These are phyloP conservation scores for Emmelina monodactyla DNA, from an alignment of 2,888 invertebrate genomes.

Conservation along the genomic window DNA sequence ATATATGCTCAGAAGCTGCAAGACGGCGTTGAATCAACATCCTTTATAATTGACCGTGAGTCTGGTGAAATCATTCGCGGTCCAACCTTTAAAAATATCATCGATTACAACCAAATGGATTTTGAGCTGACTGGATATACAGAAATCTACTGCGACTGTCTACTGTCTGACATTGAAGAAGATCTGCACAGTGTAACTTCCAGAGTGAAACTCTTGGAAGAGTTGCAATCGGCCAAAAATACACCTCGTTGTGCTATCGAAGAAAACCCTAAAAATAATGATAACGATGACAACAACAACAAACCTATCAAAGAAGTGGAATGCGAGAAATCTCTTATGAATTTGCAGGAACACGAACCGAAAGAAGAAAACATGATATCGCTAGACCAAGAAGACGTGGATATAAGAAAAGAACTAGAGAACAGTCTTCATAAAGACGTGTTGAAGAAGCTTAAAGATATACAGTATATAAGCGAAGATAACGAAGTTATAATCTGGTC, in stretches of 20 bases:
- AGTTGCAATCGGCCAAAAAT: conserved; percentile 29
- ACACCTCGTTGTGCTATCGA: conserved; percentile 28
- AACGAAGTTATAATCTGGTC: conserved; percentile 38
- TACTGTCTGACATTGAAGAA: conserved; percentile 35
- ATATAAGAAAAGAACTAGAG: conserved; percentile 23
- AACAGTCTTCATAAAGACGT: conserved; percentile 24
- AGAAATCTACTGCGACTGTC: conserved; percentile 46
- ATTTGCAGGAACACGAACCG: conserved; percentile 4
- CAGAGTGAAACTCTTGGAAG: conserved; percentile 39
- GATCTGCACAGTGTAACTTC: conserved; percentile 43
- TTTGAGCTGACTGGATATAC: conserved; percentile 47
- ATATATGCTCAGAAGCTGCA: conserved; percentile 38
- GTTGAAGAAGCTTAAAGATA: conserved; percentile 34
- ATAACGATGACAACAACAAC: conserved; percentile 10
- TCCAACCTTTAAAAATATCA: conserved; percentile 42
- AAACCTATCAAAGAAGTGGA: conserved; percentile 5
- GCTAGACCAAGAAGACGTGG: not conserved
- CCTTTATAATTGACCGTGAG: conserved; percentile 41
- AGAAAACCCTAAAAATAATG: conserved; percentile 11
- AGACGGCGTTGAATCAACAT: conserved; percentile 33
- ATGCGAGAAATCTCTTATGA: conserved; percentile 7
- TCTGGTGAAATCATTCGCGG: conserved; percentile 51
- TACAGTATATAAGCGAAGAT: conserved; percentile 30
- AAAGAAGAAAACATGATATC: conserved; percentile 6
- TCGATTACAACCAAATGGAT: conserved; percentile 48